Percentiles rank a stretch among this genome's conserved stretches.
These are phyloP conservation scores for Drosophila subpulchrella DNA, from an alignment of 1,140 invertebrate genomes.

Conservation along the genomic window DNA sequence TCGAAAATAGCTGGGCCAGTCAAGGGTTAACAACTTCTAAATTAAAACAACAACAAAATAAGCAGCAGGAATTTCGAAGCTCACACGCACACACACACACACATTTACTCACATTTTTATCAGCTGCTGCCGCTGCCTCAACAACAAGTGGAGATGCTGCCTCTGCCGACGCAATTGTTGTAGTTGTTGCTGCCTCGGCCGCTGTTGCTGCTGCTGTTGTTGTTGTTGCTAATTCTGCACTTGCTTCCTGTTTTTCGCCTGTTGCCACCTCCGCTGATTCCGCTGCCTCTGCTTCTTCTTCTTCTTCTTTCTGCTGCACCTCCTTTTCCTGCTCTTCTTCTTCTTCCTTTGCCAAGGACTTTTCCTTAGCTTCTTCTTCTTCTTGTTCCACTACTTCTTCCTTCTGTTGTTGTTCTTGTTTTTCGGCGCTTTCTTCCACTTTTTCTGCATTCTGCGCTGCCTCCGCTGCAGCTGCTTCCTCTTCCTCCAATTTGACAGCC, in stretches of 20 bases:
- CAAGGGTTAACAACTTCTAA: slow-evolving; percentile 4
- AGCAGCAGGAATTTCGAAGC: slow-evolving; percentile 28
- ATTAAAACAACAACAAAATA: slow-evolving; percentile 32
- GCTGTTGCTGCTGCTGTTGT: background rate
- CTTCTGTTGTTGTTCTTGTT: slow-evolving; percentile 14
- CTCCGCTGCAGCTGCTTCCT: slow-evolving; percentile 18
- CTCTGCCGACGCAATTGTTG: background rate
- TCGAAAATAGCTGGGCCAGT: background rate
- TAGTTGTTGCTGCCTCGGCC: slow-evolving; percentile 6
- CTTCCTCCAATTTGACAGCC: slow-evolving; percentile 58
- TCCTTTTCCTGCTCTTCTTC: slow-evolving; percentile 9
- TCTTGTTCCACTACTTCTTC: slow-evolving; percentile 2
- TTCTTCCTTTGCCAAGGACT: background rate
- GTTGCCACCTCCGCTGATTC: background rate
- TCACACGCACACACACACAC: background rate
- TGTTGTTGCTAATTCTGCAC: slow-evolving; percentile 12
- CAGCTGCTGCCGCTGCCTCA: slow-evolving; percentile 54
- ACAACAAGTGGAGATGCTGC: slow-evolving; percentile 64
- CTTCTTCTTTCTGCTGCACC: background rate
- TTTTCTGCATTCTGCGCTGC: slow-evolving; percentile 31
- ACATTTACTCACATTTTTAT: slow-evolving; percentile 75
- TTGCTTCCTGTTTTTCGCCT: slow-evolving; percentile 11
- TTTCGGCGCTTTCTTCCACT: slow-evolving; percentile 1
- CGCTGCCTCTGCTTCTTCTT: background rate
- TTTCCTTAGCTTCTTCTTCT: background rate